Base-by-base conservation (phyloP, 2,113 vertebrate species). In the Raphicerus campestris region DNA sequence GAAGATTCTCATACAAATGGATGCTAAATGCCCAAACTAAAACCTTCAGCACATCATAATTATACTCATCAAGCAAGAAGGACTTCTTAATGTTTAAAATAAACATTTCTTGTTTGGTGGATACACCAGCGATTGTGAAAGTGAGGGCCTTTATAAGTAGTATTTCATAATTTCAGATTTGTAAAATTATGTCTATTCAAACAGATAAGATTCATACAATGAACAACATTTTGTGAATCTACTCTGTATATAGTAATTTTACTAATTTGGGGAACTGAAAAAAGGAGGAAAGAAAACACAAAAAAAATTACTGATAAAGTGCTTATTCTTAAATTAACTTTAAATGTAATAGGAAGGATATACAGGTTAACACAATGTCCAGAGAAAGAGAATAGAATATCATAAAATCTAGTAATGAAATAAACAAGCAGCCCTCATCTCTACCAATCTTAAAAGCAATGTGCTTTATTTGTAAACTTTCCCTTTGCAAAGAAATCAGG, bases 11-110 rank as follows among this genome's bases (percentile, higher is more conserved):
- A 42, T 9, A 42, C 30, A 78, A 96, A 96, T 51, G 73, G 51
- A 96, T 95, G 80, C 30, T 86, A 93, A 93, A 53, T 55, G 17
- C 8, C 73, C 93, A 97, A 86, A 73, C 83, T 87, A 87, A 98
- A 73, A 2, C n/a, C 91, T 97, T 98, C 90, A n/a, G 45, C 75
- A 92, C 80, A 80, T 80, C 73, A 77, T 87, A 53, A 73, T 92
- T 39, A 66, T 13, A n/a, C 30, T 96, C 96, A 93, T 73, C 92
- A 93, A 94, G 51, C 28, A 94, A 97, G 53, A 96, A 98, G 26
- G 7, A 86, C 0, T 73, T 19, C 83, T 24, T 89, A 49, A 75
- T 83, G 87, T 92, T 97, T 49, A 19, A 10, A 78, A 2, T 28
- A 94, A 96, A 26, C 56, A 22, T 81, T 91, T 93, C 91, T 20